phyloP scores from a whole-genome alignment of 2,797 vertebrate species.

The Pelodytes ibericus region DNA sequence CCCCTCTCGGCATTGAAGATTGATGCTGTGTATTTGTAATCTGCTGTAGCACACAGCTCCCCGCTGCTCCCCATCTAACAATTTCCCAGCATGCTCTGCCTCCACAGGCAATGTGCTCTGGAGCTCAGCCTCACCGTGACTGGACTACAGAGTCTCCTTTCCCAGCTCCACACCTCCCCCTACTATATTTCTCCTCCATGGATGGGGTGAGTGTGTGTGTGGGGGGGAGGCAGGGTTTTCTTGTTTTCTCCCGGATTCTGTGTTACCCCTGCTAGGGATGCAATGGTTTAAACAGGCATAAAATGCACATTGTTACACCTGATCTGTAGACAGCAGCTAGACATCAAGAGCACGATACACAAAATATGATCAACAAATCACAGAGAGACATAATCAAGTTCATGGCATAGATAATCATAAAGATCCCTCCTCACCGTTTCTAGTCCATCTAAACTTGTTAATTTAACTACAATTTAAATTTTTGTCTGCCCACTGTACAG shows the following conservation, averaged over 20 bases:
- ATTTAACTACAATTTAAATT: too few relatives aligned
- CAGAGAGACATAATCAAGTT: background rate
- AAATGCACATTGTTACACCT: slow-evolving; percentile 3
- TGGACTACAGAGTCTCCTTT: slow-evolving; percentile 48
- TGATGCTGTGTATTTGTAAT: slow-evolving; percentile 54
- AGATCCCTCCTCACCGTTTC: too few relatives aligned
- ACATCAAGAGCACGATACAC: background rate
- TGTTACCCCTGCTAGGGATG: slow-evolving; percentile 16
- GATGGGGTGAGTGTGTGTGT: slow-evolving; percentile 1
- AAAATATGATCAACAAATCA: background rate
- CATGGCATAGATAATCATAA: too few relatives aligned
- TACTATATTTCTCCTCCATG: slow-evolving; percentile 16
- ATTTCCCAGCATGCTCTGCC: slow-evolving; percentile 56
- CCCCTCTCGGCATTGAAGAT: slow-evolving; percentile 44
- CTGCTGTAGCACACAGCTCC: slow-evolving; percentile 50
- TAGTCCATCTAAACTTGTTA: too few relatives aligned
- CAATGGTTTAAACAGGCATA: background rate
- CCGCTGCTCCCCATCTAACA: slow-evolving; percentile 54
- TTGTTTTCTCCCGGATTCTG: background rate
- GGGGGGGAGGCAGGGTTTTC: background rate
- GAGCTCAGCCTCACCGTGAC: slow-evolving; percentile 55
- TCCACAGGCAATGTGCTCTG: slow-evolving; percentile 46
- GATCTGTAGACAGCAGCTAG: background rate
- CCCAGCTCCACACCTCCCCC: slow-evolving; percentile 33
- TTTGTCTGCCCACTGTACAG: too few relatives aligned